A percentile compares a stretch with the other conserved stretches of the same genome.
These are phyloP conservation scores for Myotis myotis DNA, from an alignment of 2,797 vertebrate genomes.

Conservation along the genomic window DNA sequence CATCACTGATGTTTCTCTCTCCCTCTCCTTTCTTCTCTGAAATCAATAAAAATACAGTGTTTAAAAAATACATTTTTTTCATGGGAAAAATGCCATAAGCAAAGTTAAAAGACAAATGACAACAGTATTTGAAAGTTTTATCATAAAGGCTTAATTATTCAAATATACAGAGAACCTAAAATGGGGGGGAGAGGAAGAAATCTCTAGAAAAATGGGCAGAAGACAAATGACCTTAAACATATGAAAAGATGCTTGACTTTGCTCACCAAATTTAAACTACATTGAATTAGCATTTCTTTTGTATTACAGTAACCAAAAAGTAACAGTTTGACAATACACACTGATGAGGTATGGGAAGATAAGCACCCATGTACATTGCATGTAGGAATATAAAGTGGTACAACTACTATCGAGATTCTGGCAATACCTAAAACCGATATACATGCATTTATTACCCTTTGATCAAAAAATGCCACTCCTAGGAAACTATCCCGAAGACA, in stretches of 20 bases:
- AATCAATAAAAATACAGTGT: not conserved
- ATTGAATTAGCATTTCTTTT: not conserved
- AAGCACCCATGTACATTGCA: not conserved
- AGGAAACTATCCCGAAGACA: not conserved
- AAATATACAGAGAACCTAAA: not conserved
- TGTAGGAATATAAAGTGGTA: not conserved
- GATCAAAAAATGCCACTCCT: not conserved
- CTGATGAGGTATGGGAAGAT: not conserved
- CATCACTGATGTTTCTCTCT: not conserved
- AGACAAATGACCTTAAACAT: not conserved
- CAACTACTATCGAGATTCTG: not conserved
- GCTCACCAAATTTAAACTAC: not conserved
- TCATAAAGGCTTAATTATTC: not conserved
- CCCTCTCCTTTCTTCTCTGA: not conserved
- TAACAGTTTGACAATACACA: not conserved
- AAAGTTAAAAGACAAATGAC: conserved; percentile 22
- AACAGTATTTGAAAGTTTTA: not conserved
- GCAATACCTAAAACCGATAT: not conserved
- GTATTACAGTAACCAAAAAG: not conserved
- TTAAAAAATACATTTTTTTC: not conserved
- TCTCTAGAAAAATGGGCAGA: not conserved
- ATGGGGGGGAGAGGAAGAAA: not conserved
- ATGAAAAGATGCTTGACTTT: not conserved
- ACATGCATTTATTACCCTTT: not conserved
- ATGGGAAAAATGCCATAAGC: not conserved